phyloP scores from a whole-genome alignment of 1,140 invertebrate species.

The Sminthurinus signatus region DNA sequence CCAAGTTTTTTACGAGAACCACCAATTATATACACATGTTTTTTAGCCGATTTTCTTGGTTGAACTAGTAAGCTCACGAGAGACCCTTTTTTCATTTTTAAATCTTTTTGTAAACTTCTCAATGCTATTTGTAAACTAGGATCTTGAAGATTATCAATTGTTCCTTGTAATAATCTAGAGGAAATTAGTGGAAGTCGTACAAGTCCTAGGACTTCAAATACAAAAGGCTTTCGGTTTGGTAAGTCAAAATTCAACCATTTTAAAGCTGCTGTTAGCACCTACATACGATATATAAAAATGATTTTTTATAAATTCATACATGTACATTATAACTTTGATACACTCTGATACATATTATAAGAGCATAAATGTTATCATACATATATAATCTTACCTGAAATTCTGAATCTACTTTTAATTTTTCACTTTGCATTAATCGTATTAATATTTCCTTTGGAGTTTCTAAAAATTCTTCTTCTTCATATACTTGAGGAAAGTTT shows the following conservation, averaged over 20 bases:
- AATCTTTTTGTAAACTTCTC: slow-evolving; percentile 71
- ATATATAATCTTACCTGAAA: slow-evolving; percentile 59
- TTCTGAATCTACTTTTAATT: slow-evolving; percentile 83
- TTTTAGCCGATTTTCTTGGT: slow-evolving; percentile 73
- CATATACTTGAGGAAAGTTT: slow-evolving; percentile 74
- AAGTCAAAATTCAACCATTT: slow-evolving; percentile 84
- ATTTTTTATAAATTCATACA: too few species aligned
- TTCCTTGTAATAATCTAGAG: slow-evolving; percentile 68
- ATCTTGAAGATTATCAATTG: slow-evolving; percentile 72
- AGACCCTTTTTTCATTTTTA: slow-evolving; percentile 67
- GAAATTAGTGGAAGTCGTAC: slow-evolving; percentile 80
- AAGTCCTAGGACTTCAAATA: slow-evolving; percentile 78
- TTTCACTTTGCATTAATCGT: slow-evolving; percentile 75
- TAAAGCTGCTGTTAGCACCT: slow-evolving; percentile 84
- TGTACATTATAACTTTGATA: too few species aligned
- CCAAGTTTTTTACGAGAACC: slow-evolving; percentile 75
- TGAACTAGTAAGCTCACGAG: slow-evolving; percentile 66
- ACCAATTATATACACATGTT: slow-evolving; percentile 82
- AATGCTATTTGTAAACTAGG: slow-evolving; percentile 71
- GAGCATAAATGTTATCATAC: background rate
- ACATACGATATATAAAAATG: too few species aligned
- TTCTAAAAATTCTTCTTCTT: slow-evolving; percentile 79
- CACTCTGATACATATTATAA: too few species aligned
- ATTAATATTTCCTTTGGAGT: slow-evolving; percentile 72
- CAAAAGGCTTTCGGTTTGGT: slow-evolving; percentile 65